Percentiles rank a stretch among this genome's conserved stretches.
Evolutionary conservation across 2,113 vertebrate species (phyloP).

Genomic region (Octodon degus): DNA sequence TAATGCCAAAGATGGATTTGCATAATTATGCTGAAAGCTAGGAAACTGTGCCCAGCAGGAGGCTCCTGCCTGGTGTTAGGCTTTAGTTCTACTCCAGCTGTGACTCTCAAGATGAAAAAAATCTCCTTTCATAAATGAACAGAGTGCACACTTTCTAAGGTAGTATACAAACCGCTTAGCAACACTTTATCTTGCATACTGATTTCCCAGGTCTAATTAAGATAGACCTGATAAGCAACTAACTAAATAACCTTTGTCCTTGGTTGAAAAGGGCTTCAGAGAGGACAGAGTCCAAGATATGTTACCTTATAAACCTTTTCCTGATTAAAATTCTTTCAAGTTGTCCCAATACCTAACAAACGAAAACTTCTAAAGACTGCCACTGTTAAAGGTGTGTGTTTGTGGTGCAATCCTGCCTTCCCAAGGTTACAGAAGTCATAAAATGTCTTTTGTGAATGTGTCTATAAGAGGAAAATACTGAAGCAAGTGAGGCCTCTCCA

Average conservation of each 20-base stretch:
- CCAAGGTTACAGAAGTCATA: slow-evolving; percentile 62
- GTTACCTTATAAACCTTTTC: slow-evolving; percentile 64
- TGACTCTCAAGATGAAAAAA: slow-evolving; percentile 75
- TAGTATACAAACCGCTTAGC: slow-evolving; percentile 40
- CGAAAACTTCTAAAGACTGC: slow-evolving; percentile 57
- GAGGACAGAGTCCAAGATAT: slow-evolving; percentile 13
- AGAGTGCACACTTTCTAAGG: slow-evolving; percentile 50
- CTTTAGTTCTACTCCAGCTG: slow-evolving; percentile 75
- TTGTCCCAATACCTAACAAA: slow-evolving; percentile 55
- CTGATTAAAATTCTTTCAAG: slow-evolving; percentile 73
- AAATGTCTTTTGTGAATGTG: slow-evolving; percentile 56
- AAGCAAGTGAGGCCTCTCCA: slow-evolving; percentile 1
- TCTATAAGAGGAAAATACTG: slow-evolving; percentile 31
- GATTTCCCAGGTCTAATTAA: slow-evolving; percentile 73
- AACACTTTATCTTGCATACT: slow-evolving; percentile 66
- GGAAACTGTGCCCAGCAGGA: slow-evolving; percentile 73
- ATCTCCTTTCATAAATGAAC: slow-evolving; percentile 71
- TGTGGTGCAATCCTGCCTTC: slow-evolving; percentile 50
- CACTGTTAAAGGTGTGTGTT: slow-evolving; percentile 66
- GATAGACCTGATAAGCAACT: slow-evolving; percentile 65
- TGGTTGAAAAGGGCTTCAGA: slow-evolving; percentile 58
- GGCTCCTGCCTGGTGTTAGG: slow-evolving; percentile 64
- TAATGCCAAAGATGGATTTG: slow-evolving; percentile 78
- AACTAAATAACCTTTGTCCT: slow-evolving; percentile 55
- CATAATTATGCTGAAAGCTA: slow-evolving; percentile 79